phyloP scores from a whole-genome alignment of 2,113 vertebrate genomes.

The Condylura cristata region DNA sequence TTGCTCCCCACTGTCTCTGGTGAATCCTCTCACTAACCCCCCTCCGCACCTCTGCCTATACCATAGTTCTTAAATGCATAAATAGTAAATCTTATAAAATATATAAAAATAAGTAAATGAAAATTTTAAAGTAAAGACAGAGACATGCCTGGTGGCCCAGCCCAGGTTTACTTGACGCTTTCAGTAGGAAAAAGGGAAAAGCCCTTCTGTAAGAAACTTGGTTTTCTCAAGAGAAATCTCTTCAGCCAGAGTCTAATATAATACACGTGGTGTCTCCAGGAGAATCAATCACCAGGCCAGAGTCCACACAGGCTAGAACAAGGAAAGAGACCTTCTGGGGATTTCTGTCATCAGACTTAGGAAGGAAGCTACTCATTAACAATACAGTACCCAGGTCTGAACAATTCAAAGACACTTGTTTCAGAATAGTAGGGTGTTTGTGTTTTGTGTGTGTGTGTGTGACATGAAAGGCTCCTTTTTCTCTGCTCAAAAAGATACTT shows the following conservation, averaged over 20 bases:
- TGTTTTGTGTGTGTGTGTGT: constrained; percentile 6
- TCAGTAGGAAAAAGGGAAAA: background rate
- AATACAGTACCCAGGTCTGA: background rate
- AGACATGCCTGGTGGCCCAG: background rate
- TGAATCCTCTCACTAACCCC: no score
- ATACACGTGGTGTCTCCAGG: background rate
- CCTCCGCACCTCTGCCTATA: no score
- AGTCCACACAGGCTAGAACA: background rate
- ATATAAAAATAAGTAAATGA: background rate
- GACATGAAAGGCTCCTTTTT: background rate
- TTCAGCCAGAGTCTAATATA: background rate
- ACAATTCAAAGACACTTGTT: background rate
- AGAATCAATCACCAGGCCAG: background rate
- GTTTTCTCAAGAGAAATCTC: constrained; percentile 28
- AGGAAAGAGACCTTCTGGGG: background rate
- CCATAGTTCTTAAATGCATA: no score
- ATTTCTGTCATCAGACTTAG: background rate
- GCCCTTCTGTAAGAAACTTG: background rate
- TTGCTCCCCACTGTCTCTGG: no score
- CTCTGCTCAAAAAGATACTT: background rate
- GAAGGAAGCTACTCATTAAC: background rate
- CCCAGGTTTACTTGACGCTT: background rate
- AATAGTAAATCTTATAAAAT: no score
- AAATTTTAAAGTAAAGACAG: background rate
- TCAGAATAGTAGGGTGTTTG: background rate